These are phyloP conservation scores for Anagyrus pseudococci DNA, from an alignment of 2,888 invertebrate genomes.

Conservation along the genomic window DNA sequence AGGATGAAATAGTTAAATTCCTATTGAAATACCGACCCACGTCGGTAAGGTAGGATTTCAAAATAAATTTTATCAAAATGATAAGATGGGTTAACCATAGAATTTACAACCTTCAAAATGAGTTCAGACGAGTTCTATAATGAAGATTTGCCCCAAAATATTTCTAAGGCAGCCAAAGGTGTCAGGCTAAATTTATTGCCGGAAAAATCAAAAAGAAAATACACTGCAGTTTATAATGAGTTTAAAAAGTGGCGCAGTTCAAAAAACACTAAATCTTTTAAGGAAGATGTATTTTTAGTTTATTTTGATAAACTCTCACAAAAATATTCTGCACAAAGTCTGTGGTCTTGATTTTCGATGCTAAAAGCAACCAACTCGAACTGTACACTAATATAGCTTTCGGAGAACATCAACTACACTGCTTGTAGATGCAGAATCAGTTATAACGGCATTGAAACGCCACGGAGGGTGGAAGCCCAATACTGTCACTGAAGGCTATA, in stretches of 20 bases:
- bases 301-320: constrained; percentile 14
- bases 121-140: no score
- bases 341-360: constrained; percentile 15
- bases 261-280: constrained; percentile 1
- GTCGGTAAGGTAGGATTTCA: no score
- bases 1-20: no score
- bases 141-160: constrained; percentile 23
- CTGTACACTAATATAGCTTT: not conserved
- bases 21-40: no score
- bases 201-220: not conserved
- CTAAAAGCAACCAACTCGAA: constrained; percentile 1
- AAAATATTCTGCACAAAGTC: not conserved
- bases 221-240: not conserved
- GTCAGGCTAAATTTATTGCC: not conserved
- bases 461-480: constrained; percentile 2
- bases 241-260: not conserved
- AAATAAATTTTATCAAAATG: no score
- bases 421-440: not conserved
- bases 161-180: not conserved
- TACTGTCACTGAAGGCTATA: not conserved
- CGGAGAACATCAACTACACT: not conserved
- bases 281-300: constrained; percentile 8
- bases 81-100: no score
- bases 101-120: no score
- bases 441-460: not conserved